Conservation (phyloP, 2,797 vertebrate genomes). For the Myripristis jacobus region DNA sequence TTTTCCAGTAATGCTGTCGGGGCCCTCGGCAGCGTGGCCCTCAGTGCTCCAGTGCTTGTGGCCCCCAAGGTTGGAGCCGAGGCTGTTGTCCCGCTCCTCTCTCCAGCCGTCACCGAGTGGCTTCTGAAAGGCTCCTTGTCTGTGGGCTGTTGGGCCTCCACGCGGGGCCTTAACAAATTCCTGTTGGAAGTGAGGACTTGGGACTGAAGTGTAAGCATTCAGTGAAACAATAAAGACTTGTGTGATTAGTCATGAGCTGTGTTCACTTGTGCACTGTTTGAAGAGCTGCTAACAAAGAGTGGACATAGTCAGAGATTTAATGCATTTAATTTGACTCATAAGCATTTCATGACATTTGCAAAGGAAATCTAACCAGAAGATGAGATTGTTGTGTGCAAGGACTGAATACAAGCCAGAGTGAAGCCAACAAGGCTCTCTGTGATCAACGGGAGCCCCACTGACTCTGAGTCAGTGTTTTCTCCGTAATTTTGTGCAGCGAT, state of each 20-base stretch:
- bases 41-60: slow-evolving; percentile 78
- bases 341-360: slow-evolving; percentile 1
- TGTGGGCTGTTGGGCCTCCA: slow-evolving; percentile 81
- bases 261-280: neutral
- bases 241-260: slow-evolving; percentile 3
- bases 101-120: slow-evolving; percentile 58
- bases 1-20: slow-evolving; percentile 79
- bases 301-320: neutral
- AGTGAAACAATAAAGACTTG: slow-evolving; percentile 6
- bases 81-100: slow-evolving; percentile 52
- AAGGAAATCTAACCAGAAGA: neutral
- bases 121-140: slow-evolving; percentile 74
- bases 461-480: too few relatives aligned
- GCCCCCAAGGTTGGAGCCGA: slow-evolving; percentile 39
- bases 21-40: slow-evolving; percentile 74
- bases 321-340: neutral
- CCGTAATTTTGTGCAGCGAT: too few relatives aligned
- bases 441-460: too few relatives aligned
- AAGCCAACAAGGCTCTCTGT: neutral
- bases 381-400: neutral
- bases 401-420: neutral
- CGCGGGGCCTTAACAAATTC: slow-evolving; percentile 71
- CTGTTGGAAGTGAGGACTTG: slow-evolving; percentile 72
- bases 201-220: slow-evolving; percentile 52
- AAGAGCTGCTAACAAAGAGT: neutral